Conservation (phyloP, 2,797 vertebrate genomes). For the Molothrus ater region DNA sequence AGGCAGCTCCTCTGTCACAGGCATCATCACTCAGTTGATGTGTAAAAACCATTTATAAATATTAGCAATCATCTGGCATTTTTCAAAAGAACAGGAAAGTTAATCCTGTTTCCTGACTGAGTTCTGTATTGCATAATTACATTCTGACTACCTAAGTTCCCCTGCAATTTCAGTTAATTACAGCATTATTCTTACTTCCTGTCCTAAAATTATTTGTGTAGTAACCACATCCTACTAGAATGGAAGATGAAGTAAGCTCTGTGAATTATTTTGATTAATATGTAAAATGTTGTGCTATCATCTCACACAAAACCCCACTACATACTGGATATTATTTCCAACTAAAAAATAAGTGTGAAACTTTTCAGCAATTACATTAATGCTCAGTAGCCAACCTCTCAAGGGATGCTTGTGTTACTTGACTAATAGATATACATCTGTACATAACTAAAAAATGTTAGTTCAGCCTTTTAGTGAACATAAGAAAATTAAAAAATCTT, state of each 20-base stretch:
- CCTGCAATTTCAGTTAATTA: conserved; percentile 67
- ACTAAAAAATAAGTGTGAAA: conserved; percentile 26
- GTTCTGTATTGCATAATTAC: conserved; percentile 58
- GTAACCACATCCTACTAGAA: conserved; percentile 52
- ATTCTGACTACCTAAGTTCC: conserved; percentile 62
- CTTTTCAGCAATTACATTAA: conserved; percentile 46
- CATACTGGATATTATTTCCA: neutral
- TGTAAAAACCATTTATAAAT: conserved; percentile 62
- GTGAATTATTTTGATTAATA: conserved; percentile 52
- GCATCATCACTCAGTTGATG: conserved; percentile 39
- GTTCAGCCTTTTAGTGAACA: neutral
- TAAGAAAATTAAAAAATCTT: neutral
- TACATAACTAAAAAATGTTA: neutral
- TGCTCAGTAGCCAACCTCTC: neutral
- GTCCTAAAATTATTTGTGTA: conserved; percentile 63
- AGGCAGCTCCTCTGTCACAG: conserved; percentile 29
- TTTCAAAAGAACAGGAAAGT: conserved; percentile 65
- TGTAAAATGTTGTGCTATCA: conserved; percentile 22
- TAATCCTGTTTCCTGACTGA: conserved; percentile 62
- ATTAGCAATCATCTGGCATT: conserved; percentile 65
- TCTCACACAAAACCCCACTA: neutral
- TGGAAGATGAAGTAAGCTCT: conserved; percentile 54
- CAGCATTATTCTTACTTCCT: conserved; percentile 70
- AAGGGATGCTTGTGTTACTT: conserved; percentile 24
- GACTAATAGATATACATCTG: neutral